Conservation (phyloP, 2,797 vertebrate species). For the Mallotus villosus region DNA sequence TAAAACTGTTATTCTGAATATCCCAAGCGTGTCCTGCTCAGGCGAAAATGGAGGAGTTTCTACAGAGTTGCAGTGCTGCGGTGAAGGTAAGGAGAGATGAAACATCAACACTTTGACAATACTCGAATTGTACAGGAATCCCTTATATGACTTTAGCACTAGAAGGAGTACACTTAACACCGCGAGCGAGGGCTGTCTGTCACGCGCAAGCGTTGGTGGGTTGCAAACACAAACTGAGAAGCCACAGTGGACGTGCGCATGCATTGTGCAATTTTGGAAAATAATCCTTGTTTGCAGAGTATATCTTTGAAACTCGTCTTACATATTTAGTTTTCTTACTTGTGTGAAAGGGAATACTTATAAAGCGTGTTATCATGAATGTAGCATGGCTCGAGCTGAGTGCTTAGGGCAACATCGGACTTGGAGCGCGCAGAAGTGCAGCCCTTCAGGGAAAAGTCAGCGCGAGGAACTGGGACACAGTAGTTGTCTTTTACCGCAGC, state of each 20-base stretch:
- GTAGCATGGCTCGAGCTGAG: too few species aligned
- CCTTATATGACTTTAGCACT: not conserved
- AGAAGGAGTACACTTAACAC: too few species aligned
- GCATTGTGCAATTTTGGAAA: too few species aligned
- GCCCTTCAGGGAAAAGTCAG: too few species aligned
- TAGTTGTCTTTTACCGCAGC: not conserved
- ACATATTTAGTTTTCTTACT: too few species aligned
- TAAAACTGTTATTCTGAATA: conserved; percentile 9
- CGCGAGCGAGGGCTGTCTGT: not conserved
- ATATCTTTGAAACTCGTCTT: too few species aligned
- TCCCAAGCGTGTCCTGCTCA: not conserved
- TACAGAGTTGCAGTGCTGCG: conserved; percentile 26
- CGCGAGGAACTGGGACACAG: not conserved
- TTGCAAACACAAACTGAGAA: too few species aligned
- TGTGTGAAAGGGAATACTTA: too few species aligned
- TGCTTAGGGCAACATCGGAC: not conserved
- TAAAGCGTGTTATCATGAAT: too few species aligned
- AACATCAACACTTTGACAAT: not conserved
- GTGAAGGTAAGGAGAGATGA: conserved; percentile 21
- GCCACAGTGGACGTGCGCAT: too few species aligned
- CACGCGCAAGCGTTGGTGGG: too few species aligned
- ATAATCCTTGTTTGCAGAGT: too few species aligned
- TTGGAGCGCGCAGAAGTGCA: not conserved
- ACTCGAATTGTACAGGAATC: not conserved
- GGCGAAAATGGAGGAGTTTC: conserved; percentile 34